Evolutionary conservation across 2,113 vertebrate species (phyloP).

Genomic region (Hyla sarda): DNA sequence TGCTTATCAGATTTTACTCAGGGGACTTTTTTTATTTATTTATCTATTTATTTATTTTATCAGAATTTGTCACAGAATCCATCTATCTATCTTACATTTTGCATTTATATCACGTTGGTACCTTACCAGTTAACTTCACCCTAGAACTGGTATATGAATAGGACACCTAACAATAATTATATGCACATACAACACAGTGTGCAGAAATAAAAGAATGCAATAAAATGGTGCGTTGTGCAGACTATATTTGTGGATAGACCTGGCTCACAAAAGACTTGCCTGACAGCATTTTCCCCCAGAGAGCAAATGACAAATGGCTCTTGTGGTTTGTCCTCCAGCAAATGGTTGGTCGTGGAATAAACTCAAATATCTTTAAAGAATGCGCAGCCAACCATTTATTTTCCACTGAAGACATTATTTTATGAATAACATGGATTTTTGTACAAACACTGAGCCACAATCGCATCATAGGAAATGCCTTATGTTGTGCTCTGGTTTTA

Average conservation of each 20-base stretch:
- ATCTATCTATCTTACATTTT: too few species aligned
- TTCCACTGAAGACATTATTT: background rate
- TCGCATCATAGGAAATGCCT: background rate
- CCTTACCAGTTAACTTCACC: too few species aligned
- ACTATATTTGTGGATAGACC: conserved; percentile 19
- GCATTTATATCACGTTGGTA: too few species aligned
- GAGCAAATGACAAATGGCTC: conserved; percentile 28
- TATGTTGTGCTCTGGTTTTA: conserved; percentile 7
- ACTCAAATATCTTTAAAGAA: conserved; percentile 20
- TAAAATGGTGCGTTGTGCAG: background rate
- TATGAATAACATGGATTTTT: conserved; percentile 5
- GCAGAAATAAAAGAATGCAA: background rate
- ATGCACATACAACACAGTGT: too few species aligned
- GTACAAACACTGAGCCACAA: background rate
- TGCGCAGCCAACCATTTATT: background rate
- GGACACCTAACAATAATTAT: too few species aligned
- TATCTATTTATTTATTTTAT: too few species aligned
- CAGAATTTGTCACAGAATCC: too few species aligned
- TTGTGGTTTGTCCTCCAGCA: conserved; percentile 18
- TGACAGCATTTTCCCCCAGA: conserved; percentile 8
- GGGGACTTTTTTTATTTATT: too few species aligned
- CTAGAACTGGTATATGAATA: too few species aligned
- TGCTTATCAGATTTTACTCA: too few species aligned
- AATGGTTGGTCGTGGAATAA: conserved; percentile 9
- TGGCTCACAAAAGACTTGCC: background rate